These are phyloP conservation scores for Galaxias olidus DNA, from an alignment of 2,797 vertebrate genomes.

Conservation along the genomic window DNA sequence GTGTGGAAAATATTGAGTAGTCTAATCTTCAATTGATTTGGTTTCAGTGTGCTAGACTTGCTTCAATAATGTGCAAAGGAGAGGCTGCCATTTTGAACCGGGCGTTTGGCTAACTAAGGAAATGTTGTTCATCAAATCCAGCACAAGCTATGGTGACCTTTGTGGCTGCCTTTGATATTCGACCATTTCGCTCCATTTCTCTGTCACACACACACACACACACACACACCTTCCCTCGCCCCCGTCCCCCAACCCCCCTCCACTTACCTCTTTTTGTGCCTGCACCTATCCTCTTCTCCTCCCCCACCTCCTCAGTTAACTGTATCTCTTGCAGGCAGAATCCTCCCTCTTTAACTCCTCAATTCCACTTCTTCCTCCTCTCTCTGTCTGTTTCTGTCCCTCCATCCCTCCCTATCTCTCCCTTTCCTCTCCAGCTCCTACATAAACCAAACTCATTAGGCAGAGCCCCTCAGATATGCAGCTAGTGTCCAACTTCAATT, in stretches of 20 bases:
- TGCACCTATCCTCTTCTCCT: constrained; percentile 11
- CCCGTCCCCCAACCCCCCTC: neutral
- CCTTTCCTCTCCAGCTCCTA: constrained; percentile 3
- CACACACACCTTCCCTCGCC: neutral
- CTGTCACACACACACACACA: neutral
- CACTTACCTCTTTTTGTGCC: neutral
- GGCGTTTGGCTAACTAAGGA: constrained; percentile 55
- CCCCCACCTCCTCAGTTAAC: constrained; percentile 29
- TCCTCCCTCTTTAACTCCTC: constrained; percentile 48
- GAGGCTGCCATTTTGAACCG: constrained; percentile 41
- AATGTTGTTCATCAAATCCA: constrained; percentile 66
- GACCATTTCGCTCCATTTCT: neutral
- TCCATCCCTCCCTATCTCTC: constrained; percentile 8
- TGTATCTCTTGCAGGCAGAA: constrained; percentile 35
- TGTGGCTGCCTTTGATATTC: constrained; percentile 69
- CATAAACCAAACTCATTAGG: constrained; percentile 36
- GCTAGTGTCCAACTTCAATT: constrained; percentile 40
- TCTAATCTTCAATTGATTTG: too few relatives aligned
- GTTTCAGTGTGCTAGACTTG: too few relatives aligned
- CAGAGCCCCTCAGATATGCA: constrained; percentile 26
- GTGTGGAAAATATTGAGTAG: too few relatives aligned
- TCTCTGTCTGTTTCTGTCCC: constrained; percentile 3
- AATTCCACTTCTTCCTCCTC: constrained; percentile 6
- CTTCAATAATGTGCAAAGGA: too few relatives aligned
- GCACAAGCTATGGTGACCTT: constrained; percentile 73